These are phyloP conservation scores for Machimus rusticus DNA, from an alignment of 2,888 invertebrate genomes.

Conservation along the genomic window DNA sequence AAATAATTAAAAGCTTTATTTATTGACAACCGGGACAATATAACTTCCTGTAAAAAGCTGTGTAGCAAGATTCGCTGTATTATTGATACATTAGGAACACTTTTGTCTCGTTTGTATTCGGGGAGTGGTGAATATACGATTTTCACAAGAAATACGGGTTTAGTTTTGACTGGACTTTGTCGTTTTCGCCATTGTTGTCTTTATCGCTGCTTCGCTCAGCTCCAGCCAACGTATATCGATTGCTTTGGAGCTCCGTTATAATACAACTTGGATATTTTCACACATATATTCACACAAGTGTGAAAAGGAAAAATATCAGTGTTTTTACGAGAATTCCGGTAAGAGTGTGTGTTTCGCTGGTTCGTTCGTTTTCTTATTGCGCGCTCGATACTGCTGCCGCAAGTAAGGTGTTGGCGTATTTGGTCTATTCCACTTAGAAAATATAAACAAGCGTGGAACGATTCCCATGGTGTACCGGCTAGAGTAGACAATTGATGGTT, in stretches of 20 bases:
- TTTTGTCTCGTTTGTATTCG: neutral
- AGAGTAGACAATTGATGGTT: neutral
- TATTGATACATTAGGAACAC: neutral
- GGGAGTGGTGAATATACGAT: neutral
- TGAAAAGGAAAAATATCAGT: neutral
- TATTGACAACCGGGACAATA: conserved; percentile 1
- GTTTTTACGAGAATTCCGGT: neutral
- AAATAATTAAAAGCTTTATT: conserved; percentile 16
- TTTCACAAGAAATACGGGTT: neutral
- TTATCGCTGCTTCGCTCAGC: neutral
- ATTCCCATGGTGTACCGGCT: conserved; percentile 8
- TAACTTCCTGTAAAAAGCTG: neutral
- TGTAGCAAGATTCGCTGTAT: neutral
- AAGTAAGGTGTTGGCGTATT: neutral
- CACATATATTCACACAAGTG: neutral
- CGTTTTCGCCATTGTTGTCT: neutral
- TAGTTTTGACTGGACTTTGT: neutral
- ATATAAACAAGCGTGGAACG: neutral
- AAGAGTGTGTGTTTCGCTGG: neutral
- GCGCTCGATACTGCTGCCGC: neutral
- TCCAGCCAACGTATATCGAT: conserved; percentile 10
- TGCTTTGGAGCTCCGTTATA: neutral
- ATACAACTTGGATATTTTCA: neutral
- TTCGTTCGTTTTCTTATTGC: neutral
- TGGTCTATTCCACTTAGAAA: neutral